Percentiles rank a stretch among this genome's conserved stretches.
phyloP scores from a whole-genome alignment of 1,140 invertebrate genomes.

The Penaeus japonicus region DNA sequence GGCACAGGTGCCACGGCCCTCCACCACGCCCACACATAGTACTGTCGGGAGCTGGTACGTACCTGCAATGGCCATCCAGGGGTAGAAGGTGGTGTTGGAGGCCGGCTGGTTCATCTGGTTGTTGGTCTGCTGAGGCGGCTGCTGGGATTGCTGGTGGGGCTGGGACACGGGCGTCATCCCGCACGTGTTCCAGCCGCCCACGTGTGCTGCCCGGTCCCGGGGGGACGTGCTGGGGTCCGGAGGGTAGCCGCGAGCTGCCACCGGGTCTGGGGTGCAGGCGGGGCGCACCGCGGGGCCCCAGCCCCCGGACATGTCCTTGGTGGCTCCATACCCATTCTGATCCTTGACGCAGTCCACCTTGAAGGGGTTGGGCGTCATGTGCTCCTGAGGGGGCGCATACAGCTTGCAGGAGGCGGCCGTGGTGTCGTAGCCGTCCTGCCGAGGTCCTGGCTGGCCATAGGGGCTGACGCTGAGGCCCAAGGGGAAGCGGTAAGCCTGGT shows the following conservation, averaged over 20 bases:
- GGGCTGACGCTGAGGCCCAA: conserved; percentile 84
- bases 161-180: conserved; percentile 70
- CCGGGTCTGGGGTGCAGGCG: conserved; percentile 58
- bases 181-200: conserved; percentile 81
- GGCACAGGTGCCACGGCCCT: conserved; percentile 27
- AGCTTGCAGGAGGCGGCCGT: conserved; percentile 76
- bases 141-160: conserved; percentile 70
- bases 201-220: conserved; percentile 73
- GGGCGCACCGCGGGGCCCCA: conserved; percentile 57
- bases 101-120: conserved; percentile 71
- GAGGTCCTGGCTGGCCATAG: conserved; percentile 74
- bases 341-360: conserved; percentile 62
- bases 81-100: conserved; percentile 80
- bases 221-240: conserved; percentile 59
- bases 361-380: conserved; percentile 70
- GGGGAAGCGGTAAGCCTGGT: conserved; percentile 76
- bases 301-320: conserved; percentile 59
- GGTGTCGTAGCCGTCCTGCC: conserved; percentile 78
- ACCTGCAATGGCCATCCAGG: conserved; percentile 99
- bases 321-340: conserved; percentile 61
- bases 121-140: conserved; percentile 80
- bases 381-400: conserved; percentile 77
- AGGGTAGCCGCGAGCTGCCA: conserved; percentile 64
- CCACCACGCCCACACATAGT: conserved; percentile 1
- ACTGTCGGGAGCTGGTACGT: conserved; percentile 65